These are phyloP conservation scores for Mechanitis mazaeus DNA, from an alignment of 2,888 invertebrate genomes.

Conservation along the genomic window DNA sequence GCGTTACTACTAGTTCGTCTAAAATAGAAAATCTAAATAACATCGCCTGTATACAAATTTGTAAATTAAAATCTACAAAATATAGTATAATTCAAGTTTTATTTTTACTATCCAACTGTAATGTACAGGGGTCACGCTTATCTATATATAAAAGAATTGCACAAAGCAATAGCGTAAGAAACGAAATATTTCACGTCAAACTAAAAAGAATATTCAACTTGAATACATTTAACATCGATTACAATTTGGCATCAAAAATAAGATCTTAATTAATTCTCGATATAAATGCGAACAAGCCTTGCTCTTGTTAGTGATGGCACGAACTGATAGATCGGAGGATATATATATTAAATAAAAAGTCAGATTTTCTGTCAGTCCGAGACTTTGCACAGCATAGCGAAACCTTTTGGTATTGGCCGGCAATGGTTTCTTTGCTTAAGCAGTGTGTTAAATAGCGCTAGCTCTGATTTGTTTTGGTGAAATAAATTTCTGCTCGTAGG, in stretches of 20 bases:
- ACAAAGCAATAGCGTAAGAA: slow-evolving; percentile 49
- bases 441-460: slow-evolving; percentile 50
- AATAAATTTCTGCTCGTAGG: slow-evolving; percentile 67
- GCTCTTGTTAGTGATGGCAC: slow-evolving; percentile 32
- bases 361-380: slow-evolving; percentile 1
- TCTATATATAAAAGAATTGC: slow-evolving; percentile 46
- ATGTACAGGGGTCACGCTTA: slow-evolving; percentile 53
- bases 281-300: slow-evolving; percentile 65
- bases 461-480: slow-evolving; percentile 66
- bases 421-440: slow-evolving; percentile 26
- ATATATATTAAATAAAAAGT: slow-evolving; percentile 1
- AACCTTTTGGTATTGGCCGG: slow-evolving; percentile 31
- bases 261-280: slow-evolving; percentile 59
- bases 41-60: slow-evolving; percentile 65
- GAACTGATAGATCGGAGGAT: slow-evolving; percentile 19
- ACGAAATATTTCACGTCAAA: slow-evolving; percentile 54
- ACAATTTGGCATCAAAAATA: slow-evolving; percentile 70
- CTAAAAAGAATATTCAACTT: slow-evolving; percentile 13
- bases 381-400: neutral
- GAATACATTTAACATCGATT: slow-evolving; percentile 26
- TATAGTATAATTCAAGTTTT: slow-evolving; percentile 47
- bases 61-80: slow-evolving; percentile 63
- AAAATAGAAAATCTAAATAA: slow-evolving; percentile 73
- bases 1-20: slow-evolving; percentile 61
- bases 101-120: slow-evolving; percentile 39